Percentiles rank a stretch among this genome's conserved stretches.
phyloP scores from a whole-genome alignment of 2,113 vertebrate genomes.

The Chitala chitala region DNA sequence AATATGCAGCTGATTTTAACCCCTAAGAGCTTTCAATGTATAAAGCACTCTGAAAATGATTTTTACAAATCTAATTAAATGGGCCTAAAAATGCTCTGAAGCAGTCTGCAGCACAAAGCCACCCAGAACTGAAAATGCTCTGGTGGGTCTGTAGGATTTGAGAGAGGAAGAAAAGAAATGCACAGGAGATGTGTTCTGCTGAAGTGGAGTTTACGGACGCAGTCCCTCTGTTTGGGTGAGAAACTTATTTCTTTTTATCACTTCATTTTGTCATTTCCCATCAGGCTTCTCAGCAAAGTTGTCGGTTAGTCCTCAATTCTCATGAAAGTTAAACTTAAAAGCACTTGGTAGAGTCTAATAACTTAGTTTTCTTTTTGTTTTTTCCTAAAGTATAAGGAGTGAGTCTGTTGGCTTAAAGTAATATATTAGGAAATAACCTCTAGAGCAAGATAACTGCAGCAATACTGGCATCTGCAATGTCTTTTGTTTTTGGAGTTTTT shows the following conservation, averaged over 20 bases:
- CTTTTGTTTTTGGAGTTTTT: no score
- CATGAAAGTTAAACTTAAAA: slow-evolving; percentile 1
- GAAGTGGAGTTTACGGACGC: slow-evolving; percentile 2
- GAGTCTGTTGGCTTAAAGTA: background rate
- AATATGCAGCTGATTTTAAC: slow-evolving; percentile 99
- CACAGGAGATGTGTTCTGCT: slow-evolving; percentile 17
- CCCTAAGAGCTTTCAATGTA: slow-evolving; percentile 84
- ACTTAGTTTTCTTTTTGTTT: background rate
- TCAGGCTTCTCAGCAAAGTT: slow-evolving; percentile 13
- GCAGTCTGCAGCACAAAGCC: slow-evolving; percentile 49
- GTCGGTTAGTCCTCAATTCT: background rate
- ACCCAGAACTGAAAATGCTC: slow-evolving; percentile 62
- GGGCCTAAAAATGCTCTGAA: slow-evolving; percentile 55
- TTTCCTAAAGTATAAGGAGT: background rate
- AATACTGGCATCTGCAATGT: no score
- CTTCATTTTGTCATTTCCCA: slow-evolving; percentile 24
- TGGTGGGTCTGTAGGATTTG: slow-evolving; percentile 59
- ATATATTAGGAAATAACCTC: no score
- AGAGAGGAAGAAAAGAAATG: slow-evolving; percentile 37
- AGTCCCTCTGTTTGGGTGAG: slow-evolving; percentile 3
- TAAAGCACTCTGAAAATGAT: slow-evolving; percentile 78
- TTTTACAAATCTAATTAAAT: slow-evolving; percentile 80
- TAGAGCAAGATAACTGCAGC: no score
- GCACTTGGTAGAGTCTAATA: background rate
- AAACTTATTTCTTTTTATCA: slow-evolving; percentile 23